Base-by-base conservation (phyloP, 2,888 invertebrate species). In the Chorisops tibialis region DNA sequence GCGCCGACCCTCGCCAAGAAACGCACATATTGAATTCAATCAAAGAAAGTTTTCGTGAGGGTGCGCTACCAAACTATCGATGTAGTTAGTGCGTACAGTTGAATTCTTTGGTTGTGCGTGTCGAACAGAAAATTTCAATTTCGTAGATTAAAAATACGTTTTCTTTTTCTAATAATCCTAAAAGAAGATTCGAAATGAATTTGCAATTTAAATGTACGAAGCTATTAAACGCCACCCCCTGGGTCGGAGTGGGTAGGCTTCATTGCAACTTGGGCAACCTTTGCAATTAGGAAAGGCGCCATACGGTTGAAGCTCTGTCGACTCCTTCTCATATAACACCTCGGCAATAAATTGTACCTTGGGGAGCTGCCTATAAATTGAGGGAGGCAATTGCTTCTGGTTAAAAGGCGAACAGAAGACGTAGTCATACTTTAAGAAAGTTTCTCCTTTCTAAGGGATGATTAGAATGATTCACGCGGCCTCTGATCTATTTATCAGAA, bases 391-490 rank as follows among this genome's bases (percentile, higher is more conserved):
- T 50, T 50, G 24, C 49, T 50, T 50, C 49, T 50, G 49, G 30
- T 50, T 50, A 50, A 50, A 30, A n/a, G 5, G 30, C 9, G 5
- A 30, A 30, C 30, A 30, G n/a, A 30, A 30, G 30, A 30, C 30
- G 9, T 5, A 30, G 47, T 18, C 18, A 52, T 43, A 24, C n/a
- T 22, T 18, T 24, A 41, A 21, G 21, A 11, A 21, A n/a, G n/a
- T n/a, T n/a, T n/a, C n/a, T n/a, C n/a, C n/a, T n/a, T n/a, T n/a
- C 49, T 21, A 39, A 52, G 52, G 39, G 37, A 19, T 63, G 59
- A 63, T 63, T 63, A 60, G 63, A 63, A 63, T 60, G 63, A 63
- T 63, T 63, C 63, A 63, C 59, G 60, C 63, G 60, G 59, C 49
- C 24, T 49, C 22, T 56, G 47, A 61, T 63, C 60, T 63, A 63